These are phyloP conservation scores for Taenaris catops DNA, from an alignment of 2,888 invertebrate genomes.

Conservation along the genomic window DNA sequence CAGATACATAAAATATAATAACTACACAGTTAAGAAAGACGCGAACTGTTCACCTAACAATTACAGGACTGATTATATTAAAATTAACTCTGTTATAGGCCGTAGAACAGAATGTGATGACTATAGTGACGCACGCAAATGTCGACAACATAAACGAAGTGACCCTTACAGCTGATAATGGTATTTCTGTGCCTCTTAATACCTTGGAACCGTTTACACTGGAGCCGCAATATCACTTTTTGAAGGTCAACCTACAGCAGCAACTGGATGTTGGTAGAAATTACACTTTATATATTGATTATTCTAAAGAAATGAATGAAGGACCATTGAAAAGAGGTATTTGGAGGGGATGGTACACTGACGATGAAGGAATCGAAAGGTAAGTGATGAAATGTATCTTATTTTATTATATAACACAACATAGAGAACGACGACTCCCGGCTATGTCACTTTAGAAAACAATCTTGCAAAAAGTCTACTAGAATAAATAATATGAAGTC, in stretches of 20 bases:
- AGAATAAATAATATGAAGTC: too few relatives aligned
- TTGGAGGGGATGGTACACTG: slow-evolving; percentile 64
- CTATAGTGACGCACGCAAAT: slow-evolving; percentile 72
- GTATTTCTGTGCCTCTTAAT: slow-evolving; percentile 29
- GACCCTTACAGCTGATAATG: slow-evolving; percentile 28
- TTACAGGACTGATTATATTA: too few relatives aligned
- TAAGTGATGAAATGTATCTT: too few relatives aligned
- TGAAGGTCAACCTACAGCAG: slow-evolving; percentile 48
- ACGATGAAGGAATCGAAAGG: slow-evolving; percentile 51
- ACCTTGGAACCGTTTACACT: slow-evolving; percentile 29
- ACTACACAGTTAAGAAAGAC: too few relatives aligned
- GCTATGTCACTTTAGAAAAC: too few relatives aligned
- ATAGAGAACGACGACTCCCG: too few relatives aligned
- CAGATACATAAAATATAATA: too few relatives aligned
- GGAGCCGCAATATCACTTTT: slow-evolving; percentile 60
- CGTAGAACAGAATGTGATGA: slow-evolving; percentile 39
- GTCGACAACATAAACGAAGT: slow-evolving; percentile 46
- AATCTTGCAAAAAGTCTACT: too few relatives aligned
- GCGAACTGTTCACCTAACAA: too few relatives aligned
- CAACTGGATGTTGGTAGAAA: slow-evolving; percentile 36
- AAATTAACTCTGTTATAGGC: slow-evolving; percentile 38
- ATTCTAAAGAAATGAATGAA: slow-evolving; percentile 70
- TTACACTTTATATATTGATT: slow-evolving; percentile 66
- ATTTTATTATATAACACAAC: too few relatives aligned
- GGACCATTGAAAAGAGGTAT: slow-evolving; percentile 69